A percentile compares a stretch with the other conserved stretches of the same genome.
phyloP scores from a whole-genome alignment of 2,888 invertebrate species.

The Scaptomyza tumidula region DNA sequence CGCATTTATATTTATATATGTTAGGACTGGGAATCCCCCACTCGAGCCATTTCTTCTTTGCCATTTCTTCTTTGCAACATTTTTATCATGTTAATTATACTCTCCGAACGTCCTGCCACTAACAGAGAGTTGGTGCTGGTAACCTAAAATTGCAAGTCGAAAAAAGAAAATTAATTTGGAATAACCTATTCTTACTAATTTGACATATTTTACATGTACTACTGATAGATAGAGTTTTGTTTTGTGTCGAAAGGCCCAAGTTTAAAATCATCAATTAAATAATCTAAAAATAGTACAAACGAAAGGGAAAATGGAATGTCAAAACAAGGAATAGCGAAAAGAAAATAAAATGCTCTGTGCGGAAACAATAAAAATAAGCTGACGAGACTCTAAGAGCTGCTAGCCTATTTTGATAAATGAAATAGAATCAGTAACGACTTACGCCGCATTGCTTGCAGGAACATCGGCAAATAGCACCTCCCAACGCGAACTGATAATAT shows the following conservation, averaged over 20 bases:
- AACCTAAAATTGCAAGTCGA: conserved; percentile 74
- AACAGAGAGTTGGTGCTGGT: conserved; percentile 83
- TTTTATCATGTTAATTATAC: background rate
- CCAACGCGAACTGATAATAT: conserved; percentile 83
- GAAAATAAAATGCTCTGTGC: background rate
- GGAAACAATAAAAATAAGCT: background rate
- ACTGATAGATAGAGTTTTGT: conserved; percentile 16
- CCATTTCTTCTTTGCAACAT: too few relatives aligned
- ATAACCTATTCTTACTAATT: conserved; percentile 25
- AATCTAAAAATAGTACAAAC: conserved; percentile 57
- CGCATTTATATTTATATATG: too few relatives aligned
- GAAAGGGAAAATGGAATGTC: background rate
- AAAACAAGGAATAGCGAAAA: background rate
- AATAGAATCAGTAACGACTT: conserved; percentile 53
- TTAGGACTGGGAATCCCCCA: too few relatives aligned
- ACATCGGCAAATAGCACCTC: conserved; percentile 83
- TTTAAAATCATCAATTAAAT: conserved; percentile 62
- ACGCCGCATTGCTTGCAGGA: conserved; percentile 81
- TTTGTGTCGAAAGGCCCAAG: conserved; percentile 18
- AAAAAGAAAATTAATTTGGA: conserved; percentile 17
- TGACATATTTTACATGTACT: conserved; percentile 56
- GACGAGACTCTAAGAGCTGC: background rate
- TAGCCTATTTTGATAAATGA: background rate
- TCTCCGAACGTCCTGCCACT: conserved; percentile 43
- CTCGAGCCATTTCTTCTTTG: too few relatives aligned